Percentiles rank a stretch among this genome's conserved stretches.
These are phyloP conservation scores for Neotoxoptera formosana DNA, from an alignment of 1,140 invertebrate species.

Conservation along the genomic window DNA sequence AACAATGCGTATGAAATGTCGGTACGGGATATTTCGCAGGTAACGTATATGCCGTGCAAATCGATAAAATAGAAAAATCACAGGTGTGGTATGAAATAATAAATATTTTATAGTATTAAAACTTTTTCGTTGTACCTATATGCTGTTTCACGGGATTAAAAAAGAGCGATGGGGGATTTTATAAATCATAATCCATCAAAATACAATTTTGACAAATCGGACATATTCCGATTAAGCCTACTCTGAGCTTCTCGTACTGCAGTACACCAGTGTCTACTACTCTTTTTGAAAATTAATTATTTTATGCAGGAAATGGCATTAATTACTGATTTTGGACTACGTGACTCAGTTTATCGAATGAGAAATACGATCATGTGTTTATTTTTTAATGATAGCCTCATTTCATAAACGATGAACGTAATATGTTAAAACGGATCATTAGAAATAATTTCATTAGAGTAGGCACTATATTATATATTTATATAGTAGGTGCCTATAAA, in stretches of 20 bases:
- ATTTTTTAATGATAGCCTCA: neutral
- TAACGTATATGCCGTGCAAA: neutral
- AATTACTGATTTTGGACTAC: neutral
- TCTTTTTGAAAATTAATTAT: neutral
- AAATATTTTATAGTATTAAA: neutral
- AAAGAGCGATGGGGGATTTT: slow-evolving; percentile 23
- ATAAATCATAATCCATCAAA: slow-evolving; percentile 37
- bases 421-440: neutral
- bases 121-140: neutral
- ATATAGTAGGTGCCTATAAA: neutral
- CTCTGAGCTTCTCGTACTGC: neutral
- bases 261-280: neutral
- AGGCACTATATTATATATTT: neutral
- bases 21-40: neutral
- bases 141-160: neutral
- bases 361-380: neutral
- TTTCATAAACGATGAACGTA: neutral
- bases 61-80: neutral
- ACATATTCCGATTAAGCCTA: neutral
- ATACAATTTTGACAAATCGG: slow-evolving; percentile 29
- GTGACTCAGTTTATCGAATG: neutral
- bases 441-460: neutral
- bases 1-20: neutral
- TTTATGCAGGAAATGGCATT: neutral
- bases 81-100: neutral